Base-by-base conservation (phyloP, 2,113 vertebrate genomes). In the Chroicocephalus ridibundus region DNA sequence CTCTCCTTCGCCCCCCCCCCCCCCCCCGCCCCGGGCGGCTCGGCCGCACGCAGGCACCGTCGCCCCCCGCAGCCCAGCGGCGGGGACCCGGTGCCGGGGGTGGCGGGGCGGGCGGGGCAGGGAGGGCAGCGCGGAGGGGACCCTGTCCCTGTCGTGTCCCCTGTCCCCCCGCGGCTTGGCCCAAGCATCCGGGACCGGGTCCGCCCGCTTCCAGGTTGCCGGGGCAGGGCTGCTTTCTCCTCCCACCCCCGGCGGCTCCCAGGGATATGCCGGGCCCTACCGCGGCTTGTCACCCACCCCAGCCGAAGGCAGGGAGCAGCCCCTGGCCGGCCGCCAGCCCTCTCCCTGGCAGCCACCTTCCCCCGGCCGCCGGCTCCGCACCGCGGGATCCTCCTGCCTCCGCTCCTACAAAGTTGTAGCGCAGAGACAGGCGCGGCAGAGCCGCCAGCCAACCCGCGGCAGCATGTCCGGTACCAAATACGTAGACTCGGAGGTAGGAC, bases 391-490 rank as follows among this genome's bases (percentile, higher is more conserved):
- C 95, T 97, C 97, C 98, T 98, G 98, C 97, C 98, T 97, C 94
- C 87, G 85, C 66, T 95, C 81, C 89, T 57, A 81, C 86, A 95
- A 96, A 96, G 98, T 93, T 97, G 94, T 83, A 94, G 95, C 86
- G 92, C 95, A 42, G 87, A 66, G 79, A 94, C 72, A 97, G 93
- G 91, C 86, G 79, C 91, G 94, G 97, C 97, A 86, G 97, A 94
- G 86, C 96, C 85, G 94, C 97, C 90, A 71, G 95, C 96, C 92
- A 94, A 86, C 94, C 91, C 95, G 24, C 88, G 97, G 77, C 98
- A 98, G 98, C 98, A 99, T 99, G 99, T 99, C 99, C 94, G 99
- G 99, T 95, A 99, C 98, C 97, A 99, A 98, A 98, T 99, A 99
- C 98, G 98, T 98, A 78, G 98, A 99, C 58, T 97, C 98, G 31